Base-by-base conservation (phyloP, 2,888 invertebrate species). In the Piscicola geometra region DNA sequence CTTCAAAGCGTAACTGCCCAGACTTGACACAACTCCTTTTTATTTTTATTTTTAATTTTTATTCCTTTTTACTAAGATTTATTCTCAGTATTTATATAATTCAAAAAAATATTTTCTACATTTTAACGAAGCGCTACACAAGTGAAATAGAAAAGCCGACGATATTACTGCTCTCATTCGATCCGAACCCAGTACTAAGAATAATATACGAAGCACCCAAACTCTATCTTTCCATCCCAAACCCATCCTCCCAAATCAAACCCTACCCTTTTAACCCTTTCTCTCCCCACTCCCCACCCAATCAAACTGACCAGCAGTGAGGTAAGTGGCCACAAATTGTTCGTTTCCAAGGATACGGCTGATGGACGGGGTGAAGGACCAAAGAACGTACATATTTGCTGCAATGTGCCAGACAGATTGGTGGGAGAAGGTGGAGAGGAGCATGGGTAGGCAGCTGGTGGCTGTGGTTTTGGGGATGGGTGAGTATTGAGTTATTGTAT, bases 311-410 rank as follows among this genome's bases (percentile, higher is more conserved):
- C 87, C 97, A 79, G 92, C 92, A 81, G 92, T 91, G 79, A 96
- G 85, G 86, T 96, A 98, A 84, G 96, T 88, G 0, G 91, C 94
- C 79, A 93, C 84, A 86, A 97, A 95, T 86, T 98, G 94, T 86
- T 96, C 95, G 83, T 90, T 91, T 52, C 95, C 96, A 82, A 95
- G 87, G 36, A 90, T 87, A 66, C 89, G 86, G 35, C 92, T 89
- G 66, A 92, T 91, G 56, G 89, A 90, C 89, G 85, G 78, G 82
- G 85, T 82, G 78, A 84, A 84, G 0, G 82, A 84, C 85, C 93
- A 92, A 35, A 98, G 87, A 64, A 95, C 97, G 87, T 92, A 96
- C 97, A 99, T 98, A 86, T 99, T 99, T 75, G 92, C 91, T 80
- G 90, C 90, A 77, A 97, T 88, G 87, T 98, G 98, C 79, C 93